A percentile compares a stretch with the other conserved stretches of the same genome.
Evolutionary conservation across 2,797 vertebrate genomes (phyloP).

Genomic region (Myoxocephalus aenaeus): DNA sequence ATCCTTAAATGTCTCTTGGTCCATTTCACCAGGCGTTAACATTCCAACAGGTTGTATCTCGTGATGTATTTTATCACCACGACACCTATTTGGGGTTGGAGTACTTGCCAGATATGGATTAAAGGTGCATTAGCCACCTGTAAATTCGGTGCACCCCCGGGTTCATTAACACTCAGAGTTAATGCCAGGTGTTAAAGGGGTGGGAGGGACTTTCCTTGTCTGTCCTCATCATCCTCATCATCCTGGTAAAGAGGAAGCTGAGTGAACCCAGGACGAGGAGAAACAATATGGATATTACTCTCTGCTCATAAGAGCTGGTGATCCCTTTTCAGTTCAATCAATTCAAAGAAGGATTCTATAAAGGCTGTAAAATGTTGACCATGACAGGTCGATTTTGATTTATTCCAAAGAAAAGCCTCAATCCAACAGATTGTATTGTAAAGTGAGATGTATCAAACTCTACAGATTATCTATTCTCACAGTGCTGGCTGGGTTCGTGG

Average conservation of each 20-base stretch:
- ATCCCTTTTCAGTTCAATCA: constrained; percentile 20
- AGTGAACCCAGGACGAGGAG: constrained; percentile 8
- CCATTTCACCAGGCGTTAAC: constrained; percentile 35
- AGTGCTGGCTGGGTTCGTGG: constrained; percentile 44
- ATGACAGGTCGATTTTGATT: not conserved
- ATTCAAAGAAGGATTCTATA: not conserved
- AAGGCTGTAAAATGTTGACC: too few relatives aligned
- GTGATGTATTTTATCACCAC: not conserved
- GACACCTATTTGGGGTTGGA: not conserved
- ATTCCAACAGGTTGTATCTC: not conserved
- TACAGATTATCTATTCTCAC: not conserved
- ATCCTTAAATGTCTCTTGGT: constrained; percentile 28
- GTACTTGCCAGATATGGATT: not conserved
- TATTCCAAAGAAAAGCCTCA: not conserved
- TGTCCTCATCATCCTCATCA: constrained; percentile 3
- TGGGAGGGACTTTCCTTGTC: constrained; percentile 18
- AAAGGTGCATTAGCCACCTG: not conserved
- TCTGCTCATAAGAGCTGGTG: constrained; percentile 20
- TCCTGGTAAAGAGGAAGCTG: constrained; percentile 16
- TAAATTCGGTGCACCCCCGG: not conserved
- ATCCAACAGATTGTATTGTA: not conserved
- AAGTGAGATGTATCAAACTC: constrained; percentile 15
- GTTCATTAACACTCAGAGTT: not conserved
- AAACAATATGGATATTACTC: not conserved
- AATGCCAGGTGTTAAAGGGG: constrained; percentile 17